Conservation (phyloP, 2,113 vertebrate genomes). For the Chrysochloris asiatica region DNA sequence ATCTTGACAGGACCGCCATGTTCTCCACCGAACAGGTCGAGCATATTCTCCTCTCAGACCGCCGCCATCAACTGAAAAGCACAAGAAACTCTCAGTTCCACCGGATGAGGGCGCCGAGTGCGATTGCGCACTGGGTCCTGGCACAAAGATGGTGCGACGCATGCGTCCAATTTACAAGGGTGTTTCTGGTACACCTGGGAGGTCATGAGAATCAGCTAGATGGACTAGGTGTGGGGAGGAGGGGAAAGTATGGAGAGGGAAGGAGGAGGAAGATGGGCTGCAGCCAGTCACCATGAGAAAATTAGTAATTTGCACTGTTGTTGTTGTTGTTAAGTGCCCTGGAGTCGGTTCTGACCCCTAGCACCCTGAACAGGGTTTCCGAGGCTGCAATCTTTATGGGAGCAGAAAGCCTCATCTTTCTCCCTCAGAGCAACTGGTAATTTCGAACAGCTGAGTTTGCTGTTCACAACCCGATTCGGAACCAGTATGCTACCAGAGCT, state of each 20-base stretch:
- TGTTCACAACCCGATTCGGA: too few relatives aligned
- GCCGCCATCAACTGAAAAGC: not conserved
- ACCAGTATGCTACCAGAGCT: too few relatives aligned
- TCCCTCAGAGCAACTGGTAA: too few relatives aligned
- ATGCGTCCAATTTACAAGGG: not conserved
- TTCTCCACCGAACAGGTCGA: rapidly evolving
- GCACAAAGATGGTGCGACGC: rapidly evolving
- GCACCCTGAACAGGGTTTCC: too few relatives aligned
- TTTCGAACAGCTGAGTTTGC: too few relatives aligned
- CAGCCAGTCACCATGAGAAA: not conserved
- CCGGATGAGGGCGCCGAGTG: rapidly evolving
- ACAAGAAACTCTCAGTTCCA: rapidly evolving
- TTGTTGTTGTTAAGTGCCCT: too few relatives aligned
- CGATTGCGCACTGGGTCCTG: rapidly evolving
- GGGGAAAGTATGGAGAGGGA: not conserved
- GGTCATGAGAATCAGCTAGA: not conserved
- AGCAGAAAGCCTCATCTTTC: too few relatives aligned
- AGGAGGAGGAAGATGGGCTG: not conserved
- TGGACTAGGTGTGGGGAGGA: too few relatives aligned
- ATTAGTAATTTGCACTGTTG: too few relatives aligned
- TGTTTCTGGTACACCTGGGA: rapidly evolving
- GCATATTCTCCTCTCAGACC: rapidly evolving
- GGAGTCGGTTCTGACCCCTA: too few relatives aligned
- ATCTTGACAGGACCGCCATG: not conserved
- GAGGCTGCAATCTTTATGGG: too few relatives aligned